phyloP scores from a whole-genome alignment of 2,113 vertebrate species.

The Pogonocichla stellata region DNA sequence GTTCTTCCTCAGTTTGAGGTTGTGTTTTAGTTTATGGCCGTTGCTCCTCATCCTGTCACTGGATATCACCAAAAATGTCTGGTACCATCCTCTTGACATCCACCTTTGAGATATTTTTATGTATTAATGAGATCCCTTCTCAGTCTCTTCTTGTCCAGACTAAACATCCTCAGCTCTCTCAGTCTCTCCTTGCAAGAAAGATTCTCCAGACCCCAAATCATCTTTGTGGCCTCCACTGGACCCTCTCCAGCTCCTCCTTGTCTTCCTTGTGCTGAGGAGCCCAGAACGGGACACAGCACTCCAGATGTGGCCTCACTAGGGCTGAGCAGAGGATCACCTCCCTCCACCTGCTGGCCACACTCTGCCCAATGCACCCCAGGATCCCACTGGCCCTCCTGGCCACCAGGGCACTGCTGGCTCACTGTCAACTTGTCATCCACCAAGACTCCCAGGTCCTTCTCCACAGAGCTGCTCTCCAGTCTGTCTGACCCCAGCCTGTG shows the following conservation, averaged over 20 bases:
- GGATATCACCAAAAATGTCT: not conserved
- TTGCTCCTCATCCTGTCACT: not conserved
- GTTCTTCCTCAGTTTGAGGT: not conserved
- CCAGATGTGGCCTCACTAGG: not conserved
- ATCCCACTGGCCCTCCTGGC: not conserved
- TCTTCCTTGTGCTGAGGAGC: not conserved
- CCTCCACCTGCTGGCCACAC: not conserved
- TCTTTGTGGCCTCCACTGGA: not conserved
- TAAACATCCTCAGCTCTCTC: not conserved
- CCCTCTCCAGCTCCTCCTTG: not conserved
- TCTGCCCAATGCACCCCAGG: not conserved
- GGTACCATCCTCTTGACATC: not conserved
- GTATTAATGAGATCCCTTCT: not conserved
- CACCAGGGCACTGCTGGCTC: not conserved
- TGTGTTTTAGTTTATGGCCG: not conserved
- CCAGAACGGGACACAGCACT: not conserved
- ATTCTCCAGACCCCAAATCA: not conserved
- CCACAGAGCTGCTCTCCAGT: too few relatives aligned
- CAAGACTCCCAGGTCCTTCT: not conserved
- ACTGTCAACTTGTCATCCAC: fast-evolving
- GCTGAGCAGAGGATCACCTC: not conserved
- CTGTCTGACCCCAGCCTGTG: too few relatives aligned
- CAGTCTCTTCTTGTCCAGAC: not conserved
- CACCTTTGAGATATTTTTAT: not conserved
- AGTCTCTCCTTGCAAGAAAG: fast-evolving